A percentile compares a stretch with the other conserved stretches of the same genome.
phyloP scores from a whole-genome alignment of 2,113 vertebrate genomes.

The Podiceps cristatus region DNA sequence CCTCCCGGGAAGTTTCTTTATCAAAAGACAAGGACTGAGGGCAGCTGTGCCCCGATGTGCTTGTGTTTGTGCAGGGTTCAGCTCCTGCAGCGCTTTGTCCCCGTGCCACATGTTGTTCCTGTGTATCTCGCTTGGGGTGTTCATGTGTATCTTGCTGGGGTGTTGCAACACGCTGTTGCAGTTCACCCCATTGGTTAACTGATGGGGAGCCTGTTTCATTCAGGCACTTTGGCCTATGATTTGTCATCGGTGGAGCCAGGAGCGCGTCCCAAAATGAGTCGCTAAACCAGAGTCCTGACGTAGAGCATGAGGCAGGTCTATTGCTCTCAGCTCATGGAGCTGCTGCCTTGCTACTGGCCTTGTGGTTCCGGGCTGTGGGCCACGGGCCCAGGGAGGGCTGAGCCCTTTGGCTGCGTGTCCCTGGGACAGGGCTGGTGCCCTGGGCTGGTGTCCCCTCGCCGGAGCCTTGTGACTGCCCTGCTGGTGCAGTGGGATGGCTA shows the following conservation, averaged over 20 bases:
- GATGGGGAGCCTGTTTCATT: not conserved
- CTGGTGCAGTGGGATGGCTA: not conserved
- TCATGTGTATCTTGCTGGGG: fast-evolving
- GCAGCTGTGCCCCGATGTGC: fast-evolving
- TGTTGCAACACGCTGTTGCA: not conserved
- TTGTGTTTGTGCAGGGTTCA: not conserved
- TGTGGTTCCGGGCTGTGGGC: not conserved
- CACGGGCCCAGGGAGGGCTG: not conserved
- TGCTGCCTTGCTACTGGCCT: fast-evolving
- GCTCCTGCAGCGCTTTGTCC: not conserved
- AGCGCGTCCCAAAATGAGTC: not conserved
- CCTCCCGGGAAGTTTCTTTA: not conserved
- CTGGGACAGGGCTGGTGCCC: fast-evolving
- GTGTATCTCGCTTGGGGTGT: fast-evolving
- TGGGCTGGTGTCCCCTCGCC: not conserved
- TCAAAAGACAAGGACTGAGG: not conserved
- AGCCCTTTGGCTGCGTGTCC: not conserved
- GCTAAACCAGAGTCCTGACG: fast-evolving
- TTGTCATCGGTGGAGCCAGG: not conserved
- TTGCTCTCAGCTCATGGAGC: fast-evolving
- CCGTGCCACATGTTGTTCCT: fast-evolving
- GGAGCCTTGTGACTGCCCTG: not conserved
- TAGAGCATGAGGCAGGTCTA: not conserved
- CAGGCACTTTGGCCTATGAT: not conserved
- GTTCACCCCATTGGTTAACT: fast-evolving